A percentile compares a stretch with the other conserved stretches of the same genome.
Conservation (phyloP, 2,888 invertebrate species). For the Rosalia funebris region DNA sequence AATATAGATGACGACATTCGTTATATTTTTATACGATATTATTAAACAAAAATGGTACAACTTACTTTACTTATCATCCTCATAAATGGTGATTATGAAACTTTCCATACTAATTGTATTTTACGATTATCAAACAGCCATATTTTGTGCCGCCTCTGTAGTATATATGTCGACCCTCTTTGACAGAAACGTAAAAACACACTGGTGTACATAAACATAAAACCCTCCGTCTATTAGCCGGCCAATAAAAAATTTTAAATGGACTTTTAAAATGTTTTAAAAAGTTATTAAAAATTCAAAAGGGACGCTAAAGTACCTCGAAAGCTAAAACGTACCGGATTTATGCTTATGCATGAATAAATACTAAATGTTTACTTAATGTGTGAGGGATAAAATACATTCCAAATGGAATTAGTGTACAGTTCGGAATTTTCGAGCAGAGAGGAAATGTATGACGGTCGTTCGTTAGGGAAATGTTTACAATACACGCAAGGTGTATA, state of each 20-base stretch:
- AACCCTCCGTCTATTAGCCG: slow-evolving; percentile 11
- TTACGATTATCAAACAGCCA: no score
- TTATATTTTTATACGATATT: no score
- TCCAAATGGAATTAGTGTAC: background rate
- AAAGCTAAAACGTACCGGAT: slow-evolving; percentile 8
- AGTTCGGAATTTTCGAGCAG: background rate
- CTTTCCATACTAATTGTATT: no score
- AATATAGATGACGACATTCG: no score
- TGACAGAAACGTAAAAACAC: no score
- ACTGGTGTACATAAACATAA: slow-evolving; percentile 19
- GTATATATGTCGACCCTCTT: no score
- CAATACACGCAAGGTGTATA: no score
- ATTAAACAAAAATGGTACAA: no score
- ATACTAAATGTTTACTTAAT: slow-evolving; percentile 4
- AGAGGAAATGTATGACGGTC: background rate
- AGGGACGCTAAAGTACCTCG: slow-evolving; percentile 6
- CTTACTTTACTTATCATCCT: no score
- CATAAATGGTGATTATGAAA: no score
- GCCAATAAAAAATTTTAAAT: slow-evolving; percentile 26
- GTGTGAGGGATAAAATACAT: slow-evolving; percentile 3
- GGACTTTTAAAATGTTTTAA: slow-evolving; percentile 15
- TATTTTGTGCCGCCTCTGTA: no score
- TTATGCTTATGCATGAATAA: slow-evolving; percentile 10
- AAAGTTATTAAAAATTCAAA: slow-evolving; percentile 31
- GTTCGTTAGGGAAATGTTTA: no score